Percentiles rank a stretch among this genome's conserved stretches.
Conservation (phyloP, 2,797 vertebrate species). For the Chromis chromis region DNA sequence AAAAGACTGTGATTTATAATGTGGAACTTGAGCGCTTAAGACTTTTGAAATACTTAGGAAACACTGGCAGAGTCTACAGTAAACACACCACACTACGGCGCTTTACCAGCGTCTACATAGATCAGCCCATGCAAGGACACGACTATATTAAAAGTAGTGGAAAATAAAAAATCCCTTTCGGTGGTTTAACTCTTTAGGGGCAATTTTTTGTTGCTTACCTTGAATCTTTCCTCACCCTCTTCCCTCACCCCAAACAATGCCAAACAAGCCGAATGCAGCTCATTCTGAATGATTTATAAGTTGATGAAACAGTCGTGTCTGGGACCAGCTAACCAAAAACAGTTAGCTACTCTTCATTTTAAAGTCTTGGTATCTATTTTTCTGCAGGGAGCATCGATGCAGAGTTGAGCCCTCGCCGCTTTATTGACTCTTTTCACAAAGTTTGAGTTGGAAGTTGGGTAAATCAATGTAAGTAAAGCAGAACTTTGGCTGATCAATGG, state of each 20-base stretch:
- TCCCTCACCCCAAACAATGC: not conserved
- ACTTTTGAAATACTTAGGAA: slow-evolving; percentile 55
- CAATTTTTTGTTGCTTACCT: not conserved
- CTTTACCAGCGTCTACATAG: not conserved
- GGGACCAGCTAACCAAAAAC: slow-evolving; percentile 10
- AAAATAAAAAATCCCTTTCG: not conserved
- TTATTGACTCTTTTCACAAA: slow-evolving; percentile 38
- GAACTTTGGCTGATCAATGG: slow-evolving; percentile 52
- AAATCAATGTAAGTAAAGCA: slow-evolving; percentile 28
- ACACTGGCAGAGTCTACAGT: slow-evolving; percentile 33
- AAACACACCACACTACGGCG: not conserved
- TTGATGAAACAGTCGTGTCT: slow-evolving; percentile 9
- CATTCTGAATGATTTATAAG: slow-evolving; percentile 30
- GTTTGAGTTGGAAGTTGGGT: slow-evolving; percentile 34
- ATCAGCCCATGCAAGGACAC: slow-evolving; percentile 1
- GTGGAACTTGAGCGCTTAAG: slow-evolving; percentile 36
- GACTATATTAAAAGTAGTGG: not conserved
- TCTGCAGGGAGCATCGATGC: slow-evolving; percentile 13
- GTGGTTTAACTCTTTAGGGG: not conserved
- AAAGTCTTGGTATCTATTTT: slow-evolving; percentile 13
- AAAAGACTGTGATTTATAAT: slow-evolving; percentile 52
- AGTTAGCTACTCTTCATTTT: slow-evolving; percentile 19
- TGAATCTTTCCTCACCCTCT: not conserved
- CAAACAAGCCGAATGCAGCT: slow-evolving; percentile 14
- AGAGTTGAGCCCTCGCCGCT: slow-evolving; percentile 8